phyloP scores from a whole-genome alignment of 2,113 vertebrate genomes.

The Stegostoma tigrinum region DNA sequence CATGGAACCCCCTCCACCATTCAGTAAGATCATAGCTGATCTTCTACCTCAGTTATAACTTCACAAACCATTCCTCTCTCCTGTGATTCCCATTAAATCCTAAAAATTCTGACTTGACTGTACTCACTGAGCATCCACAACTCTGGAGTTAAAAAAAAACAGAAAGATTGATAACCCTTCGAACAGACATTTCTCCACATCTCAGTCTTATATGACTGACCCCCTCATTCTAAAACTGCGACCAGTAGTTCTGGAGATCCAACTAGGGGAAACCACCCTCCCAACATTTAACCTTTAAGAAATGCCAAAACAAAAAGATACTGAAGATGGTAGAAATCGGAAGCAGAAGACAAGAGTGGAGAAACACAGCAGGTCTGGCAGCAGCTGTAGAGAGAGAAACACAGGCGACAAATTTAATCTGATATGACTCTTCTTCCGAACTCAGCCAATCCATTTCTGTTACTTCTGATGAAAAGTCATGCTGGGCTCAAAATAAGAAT shows the following conservation, averaged over 20 bases:
- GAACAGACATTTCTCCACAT: not conserved
- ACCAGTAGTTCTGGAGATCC: not conserved
- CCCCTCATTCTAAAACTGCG: not conserved
- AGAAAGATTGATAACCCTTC: not conserved
- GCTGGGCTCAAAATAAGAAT: too few species aligned
- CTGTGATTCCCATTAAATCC: not conserved
- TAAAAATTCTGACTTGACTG: not conserved
- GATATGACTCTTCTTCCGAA: too few species aligned
- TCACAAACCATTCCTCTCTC: not conserved
- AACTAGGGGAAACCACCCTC: not conserved
- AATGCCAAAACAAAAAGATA: too few species aligned
- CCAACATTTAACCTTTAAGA: not conserved
- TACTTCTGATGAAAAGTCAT: too few species aligned
- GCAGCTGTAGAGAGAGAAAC: too few species aligned
- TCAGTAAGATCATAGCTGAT: not conserved
- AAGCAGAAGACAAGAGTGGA: too few species aligned
- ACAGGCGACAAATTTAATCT: too few species aligned
- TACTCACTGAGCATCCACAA: not conserved
- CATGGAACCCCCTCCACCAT: not conserved
- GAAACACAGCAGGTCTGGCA: too few species aligned
- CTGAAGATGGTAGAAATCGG: too few species aligned
- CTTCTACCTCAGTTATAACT: not conserved
- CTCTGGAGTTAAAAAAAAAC: not conserved
- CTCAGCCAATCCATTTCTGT: too few species aligned
- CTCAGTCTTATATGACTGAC: not conserved